Base-by-base conservation (phyloP, 2,888 invertebrate species). In the Drepanosiphum platanoidis region DNA sequence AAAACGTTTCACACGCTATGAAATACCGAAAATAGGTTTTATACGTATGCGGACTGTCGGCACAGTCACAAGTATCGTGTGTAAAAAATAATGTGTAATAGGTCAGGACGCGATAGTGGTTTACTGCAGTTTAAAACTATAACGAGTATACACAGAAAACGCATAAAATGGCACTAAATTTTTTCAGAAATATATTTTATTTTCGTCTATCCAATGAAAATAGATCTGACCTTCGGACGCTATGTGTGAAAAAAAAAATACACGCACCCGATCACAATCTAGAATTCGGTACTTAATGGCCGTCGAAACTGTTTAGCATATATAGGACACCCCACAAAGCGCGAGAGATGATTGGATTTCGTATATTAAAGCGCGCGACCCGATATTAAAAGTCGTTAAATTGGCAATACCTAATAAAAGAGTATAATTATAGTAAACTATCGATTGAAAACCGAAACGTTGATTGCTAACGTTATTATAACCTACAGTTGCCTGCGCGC, bases 381-480 rank as follows among this genome's bases (percentile, higher is more conserved):
- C 61, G 42, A 82, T 82, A 82, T 72, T 61, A 82, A 71, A 61
- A 82, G 61, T 82, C 82, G 68, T 82, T 72, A 61, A 72, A 39
- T 64, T 72, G 36, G 15, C 61, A 39, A 82, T 82, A 72, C n/a
- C n/a, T n/a, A 72, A 72, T 30, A 39, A 32, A 61, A 39, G 72
- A 18, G 72, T 61, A 82, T 61, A 72, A 72, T 72, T 70, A 80
- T 70, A 52, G 52, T 46, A 52, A 52, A 36, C 70, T 32, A 52
- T 70, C 72, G 72, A 72, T 82, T 82, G 72, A 42, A 72, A 72
- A 72, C n/a, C 72, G 27, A 72, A 82, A 82, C 81, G 81, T 71
- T 68, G 80, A 81, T 81, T 81, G 70, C 70, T 36, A 71, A 71
- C 81, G 61, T 32, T 72, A 72, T 72, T 72, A 61, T 39, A 42